These are phyloP conservation scores for Zophobas atratus DNA, from an alignment of 1,140 invertebrate genomes.

Conservation along the genomic window DNA sequence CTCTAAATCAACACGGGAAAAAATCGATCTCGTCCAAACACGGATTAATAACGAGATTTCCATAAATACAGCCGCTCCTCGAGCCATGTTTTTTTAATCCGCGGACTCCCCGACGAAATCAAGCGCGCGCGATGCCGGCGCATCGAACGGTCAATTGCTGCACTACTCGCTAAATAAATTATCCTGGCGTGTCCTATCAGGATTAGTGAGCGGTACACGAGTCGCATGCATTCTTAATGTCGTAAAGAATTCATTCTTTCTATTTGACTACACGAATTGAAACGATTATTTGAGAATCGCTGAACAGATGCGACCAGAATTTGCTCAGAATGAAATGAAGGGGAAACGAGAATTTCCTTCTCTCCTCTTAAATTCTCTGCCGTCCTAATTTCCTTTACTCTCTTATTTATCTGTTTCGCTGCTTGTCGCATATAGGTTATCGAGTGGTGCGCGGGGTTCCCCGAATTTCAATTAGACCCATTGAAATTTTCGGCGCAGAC, in stretches of 20 bases:
- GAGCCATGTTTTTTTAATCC: constrained; percentile 12
- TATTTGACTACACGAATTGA: constrained; percentile 47
- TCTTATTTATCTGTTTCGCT: constrained; percentile 20
- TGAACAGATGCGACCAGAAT: constrained; percentile 49
- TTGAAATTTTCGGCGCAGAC: background rate
- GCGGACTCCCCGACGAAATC: constrained; percentile 24
- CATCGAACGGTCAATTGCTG: constrained; percentile 39
- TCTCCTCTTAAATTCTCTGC: constrained; percentile 9
- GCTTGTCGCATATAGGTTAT: constrained; percentile 9
- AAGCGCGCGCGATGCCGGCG: constrained; percentile 11
- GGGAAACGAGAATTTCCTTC: constrained; percentile 27
- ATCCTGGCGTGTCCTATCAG: constrained; percentile 36
- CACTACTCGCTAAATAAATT: constrained; percentile 28
- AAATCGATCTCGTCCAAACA: constrained; percentile 19
- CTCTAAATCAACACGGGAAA: constrained; percentile 40
- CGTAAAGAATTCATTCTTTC: constrained; percentile 45
- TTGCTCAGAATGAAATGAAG: constrained; percentile 23
- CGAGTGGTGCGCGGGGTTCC: background rate
- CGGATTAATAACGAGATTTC: constrained; percentile 24
- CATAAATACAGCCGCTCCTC: background rate
- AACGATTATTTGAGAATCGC: constrained; percentile 48
- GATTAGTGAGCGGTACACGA: constrained; percentile 20
- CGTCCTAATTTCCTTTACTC: constrained; percentile 12
- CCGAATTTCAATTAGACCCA: constrained; percentile 18
- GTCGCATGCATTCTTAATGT: constrained; percentile 13